Evolutionary conservation across 2,888 invertebrate species (phyloP), one percentile per base, ranked within the genome.

Genomic region (Agriopis leucophaearia): DNA sequence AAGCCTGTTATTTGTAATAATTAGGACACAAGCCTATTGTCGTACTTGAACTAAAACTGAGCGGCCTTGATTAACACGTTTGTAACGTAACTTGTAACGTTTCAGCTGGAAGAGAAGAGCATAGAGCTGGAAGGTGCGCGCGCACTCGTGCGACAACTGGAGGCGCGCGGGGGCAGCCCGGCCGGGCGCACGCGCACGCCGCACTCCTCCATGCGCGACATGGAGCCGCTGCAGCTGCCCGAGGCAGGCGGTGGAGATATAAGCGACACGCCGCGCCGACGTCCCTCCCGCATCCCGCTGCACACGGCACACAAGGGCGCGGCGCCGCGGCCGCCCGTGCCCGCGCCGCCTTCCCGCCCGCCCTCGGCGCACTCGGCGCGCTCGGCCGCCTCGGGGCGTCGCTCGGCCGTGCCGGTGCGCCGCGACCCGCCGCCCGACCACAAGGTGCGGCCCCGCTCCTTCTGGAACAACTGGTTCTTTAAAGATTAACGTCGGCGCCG

Each of bases 121-220:
- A 97, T 97, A 78, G 97, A 97, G 85, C 82, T 97, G 79, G 97
- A 97, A 87, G 97, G 97, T n/a, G 97, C 97, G 15, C 94, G 95
- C 72, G 97, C 97, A 0, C 95, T 96, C 66, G 94, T 97, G 66
- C 95, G 97, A n/a, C 95, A 97, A 73, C 89, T 97, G 72, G 97
- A 97, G 82, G 95, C 97, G 1, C 95, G 96, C 66, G 94, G 97
- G 97, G 82, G 95, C 88, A 71, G 74, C 67, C 9, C 38, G 3
- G 97, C 97, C 97, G 83, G 95, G 63, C 74, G 71, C 64, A 66
- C 69, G 70, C 74, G 74, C 57, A 64, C 72, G 74, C 67, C 74
- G 72, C 87, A 86, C 84, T 78, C 78, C 81, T 88, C 87, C 87
- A 94, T 92, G 91, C 88, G 91, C 48, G 92, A 90, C 78, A 88